phyloP scores from a whole-genome alignment of 2,113 vertebrate species.

The Mellivora capensis region DNA sequence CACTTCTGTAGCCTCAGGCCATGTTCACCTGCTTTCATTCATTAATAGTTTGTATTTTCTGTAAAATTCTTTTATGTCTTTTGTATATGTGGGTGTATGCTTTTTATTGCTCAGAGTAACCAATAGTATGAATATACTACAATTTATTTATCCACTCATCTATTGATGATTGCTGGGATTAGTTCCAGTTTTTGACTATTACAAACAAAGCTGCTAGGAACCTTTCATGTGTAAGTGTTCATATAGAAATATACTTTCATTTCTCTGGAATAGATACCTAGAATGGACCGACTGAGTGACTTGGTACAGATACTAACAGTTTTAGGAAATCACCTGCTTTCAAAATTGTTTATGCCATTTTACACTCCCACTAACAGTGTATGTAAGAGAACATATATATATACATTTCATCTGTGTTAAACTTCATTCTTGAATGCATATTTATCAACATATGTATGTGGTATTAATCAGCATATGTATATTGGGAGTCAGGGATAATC shows the following conservation, averaged over 20 bases:
- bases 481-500: background rate
- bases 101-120: background rate
- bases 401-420: background rate
- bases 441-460: background rate
- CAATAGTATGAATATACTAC: background rate
- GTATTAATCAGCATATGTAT: background rate
- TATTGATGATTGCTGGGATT: background rate
- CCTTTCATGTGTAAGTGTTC: background rate
- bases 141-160: background rate
- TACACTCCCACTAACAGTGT: background rate
- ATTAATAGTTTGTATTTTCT: background rate
- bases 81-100: background rate
- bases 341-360: background rate
- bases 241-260: background rate
- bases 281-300: background rate
- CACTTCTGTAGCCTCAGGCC: background rate
- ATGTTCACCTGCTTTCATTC: background rate
- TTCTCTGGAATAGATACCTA: background rate
- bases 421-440: background rate
- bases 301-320: background rate
- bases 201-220: background rate
- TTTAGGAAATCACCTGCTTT: background rate
- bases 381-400: background rate
- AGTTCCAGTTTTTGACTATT: background rate
- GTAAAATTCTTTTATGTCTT: background rate